These are phyloP conservation scores for Mastomys natalensis DNA, from an alignment of 2,113 vertebrate genomes.

Conservation along the genomic window DNA sequence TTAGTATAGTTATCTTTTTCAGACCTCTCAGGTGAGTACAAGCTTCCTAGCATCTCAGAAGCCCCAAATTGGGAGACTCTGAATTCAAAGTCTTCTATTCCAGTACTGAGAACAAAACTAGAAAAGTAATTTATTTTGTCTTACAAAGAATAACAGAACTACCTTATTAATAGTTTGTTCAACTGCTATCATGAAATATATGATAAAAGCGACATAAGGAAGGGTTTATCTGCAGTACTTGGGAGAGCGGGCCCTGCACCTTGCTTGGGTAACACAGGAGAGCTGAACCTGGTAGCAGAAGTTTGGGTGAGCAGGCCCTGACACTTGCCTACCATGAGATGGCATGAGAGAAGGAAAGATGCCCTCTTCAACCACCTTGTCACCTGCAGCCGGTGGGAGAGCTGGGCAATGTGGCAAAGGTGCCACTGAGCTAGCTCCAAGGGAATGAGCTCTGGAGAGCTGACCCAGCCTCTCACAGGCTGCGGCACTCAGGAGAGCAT, in stretches of 20 bases:
- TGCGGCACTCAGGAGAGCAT: not conserved
- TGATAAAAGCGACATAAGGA: not conserved
- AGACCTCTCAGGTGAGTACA: not conserved
- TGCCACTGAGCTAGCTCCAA: not conserved
- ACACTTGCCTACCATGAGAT: not conserved
- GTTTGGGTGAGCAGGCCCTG: not conserved
- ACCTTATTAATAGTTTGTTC: not conserved
- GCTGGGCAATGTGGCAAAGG: not conserved
- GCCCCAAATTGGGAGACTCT: not conserved
- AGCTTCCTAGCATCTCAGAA: not conserved
- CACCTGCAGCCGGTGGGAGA: not conserved
- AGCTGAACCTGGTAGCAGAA: not conserved
- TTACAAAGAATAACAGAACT: not conserved
- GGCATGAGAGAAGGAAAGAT: not conserved
- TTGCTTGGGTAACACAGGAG: not conserved
- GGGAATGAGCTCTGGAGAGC: not conserved
- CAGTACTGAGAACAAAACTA: constrained; percentile 7
- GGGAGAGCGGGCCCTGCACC: no score
- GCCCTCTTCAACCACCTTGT: not conserved
- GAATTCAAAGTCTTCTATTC: constrained; percentile 1
- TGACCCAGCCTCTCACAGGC: not conserved
- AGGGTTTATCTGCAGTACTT: not conserved
- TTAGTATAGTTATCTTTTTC: not conserved
- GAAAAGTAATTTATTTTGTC: not conserved
- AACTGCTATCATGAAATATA: not conserved